phyloP scores from a whole-genome alignment of 2,113 vertebrate species.

The Beaufortia kweichowensis region DNA sequence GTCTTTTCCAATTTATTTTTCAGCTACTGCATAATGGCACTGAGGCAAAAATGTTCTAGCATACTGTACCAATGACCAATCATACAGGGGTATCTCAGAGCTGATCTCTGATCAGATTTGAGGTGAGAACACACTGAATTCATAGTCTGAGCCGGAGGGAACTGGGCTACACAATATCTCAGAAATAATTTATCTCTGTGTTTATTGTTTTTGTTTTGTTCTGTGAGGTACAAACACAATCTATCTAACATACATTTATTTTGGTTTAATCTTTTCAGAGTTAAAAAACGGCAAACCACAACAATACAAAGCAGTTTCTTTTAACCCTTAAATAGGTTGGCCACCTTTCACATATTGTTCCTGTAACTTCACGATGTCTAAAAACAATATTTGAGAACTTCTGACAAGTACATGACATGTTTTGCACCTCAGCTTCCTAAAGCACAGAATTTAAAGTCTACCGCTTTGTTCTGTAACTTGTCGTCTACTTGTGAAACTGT shows the following conservation, averaged over 20 bases:
- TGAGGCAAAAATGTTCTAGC: too few relatives aligned
- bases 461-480: too few relatives aligned
- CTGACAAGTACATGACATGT: background rate
- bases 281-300: background rate
- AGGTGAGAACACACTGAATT: background rate
- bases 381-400: background rate
- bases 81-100: too few relatives aligned
- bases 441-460: too few relatives aligned
- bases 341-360: background rate
- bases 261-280: background rate
- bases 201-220: conserved; percentile 20
- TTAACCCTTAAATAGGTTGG: conserved; percentile 13
- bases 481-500: too few relatives aligned
- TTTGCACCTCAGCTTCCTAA: too few relatives aligned
- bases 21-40: too few relatives aligned
- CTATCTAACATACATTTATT: background rate
- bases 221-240: background rate
- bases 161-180: background rate
- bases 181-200: background rate
- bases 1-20: too few relatives aligned
- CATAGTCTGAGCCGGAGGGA: background rate
- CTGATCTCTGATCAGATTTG: background rate
- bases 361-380: background rate
- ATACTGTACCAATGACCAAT: too few relatives aligned
- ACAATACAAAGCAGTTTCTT: background rate